Conservation (phyloP, 1,140 invertebrate genomes). For the Ditylenchus dipsaci region DNA sequence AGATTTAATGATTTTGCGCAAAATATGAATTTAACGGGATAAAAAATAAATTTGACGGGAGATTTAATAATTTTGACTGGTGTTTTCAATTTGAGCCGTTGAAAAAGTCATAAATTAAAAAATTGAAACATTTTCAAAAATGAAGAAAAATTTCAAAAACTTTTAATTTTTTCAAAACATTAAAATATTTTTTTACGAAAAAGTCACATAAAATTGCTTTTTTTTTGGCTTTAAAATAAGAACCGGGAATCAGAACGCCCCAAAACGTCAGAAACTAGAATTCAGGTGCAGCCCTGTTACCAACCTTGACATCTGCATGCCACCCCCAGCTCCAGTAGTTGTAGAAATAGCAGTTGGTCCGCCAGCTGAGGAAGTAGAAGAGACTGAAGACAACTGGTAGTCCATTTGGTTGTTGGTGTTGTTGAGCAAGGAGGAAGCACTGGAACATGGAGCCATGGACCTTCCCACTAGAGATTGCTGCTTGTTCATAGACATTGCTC, state of each 20-base stretch:
- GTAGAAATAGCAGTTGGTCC: not conserved
- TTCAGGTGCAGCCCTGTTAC: no score
- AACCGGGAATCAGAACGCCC: no score
- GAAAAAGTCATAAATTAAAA: no score
- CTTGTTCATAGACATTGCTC: not conserved
- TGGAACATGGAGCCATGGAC: not conserved
- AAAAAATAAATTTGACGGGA: no score
- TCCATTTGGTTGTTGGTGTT: not conserved
- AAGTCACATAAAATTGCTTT: not conserved
- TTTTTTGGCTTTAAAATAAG: no score
- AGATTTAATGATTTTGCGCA: no score
- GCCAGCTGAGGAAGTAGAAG: constrained; percentile 1
- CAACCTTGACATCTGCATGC: not conserved
- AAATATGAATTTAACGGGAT: no score
- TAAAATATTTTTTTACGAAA: not conserved
- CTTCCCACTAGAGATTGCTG: not conserved
- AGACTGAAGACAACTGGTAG: constrained; percentile 9
- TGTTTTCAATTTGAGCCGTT: no score
- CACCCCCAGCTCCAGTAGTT: not conserved
- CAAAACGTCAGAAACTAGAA: no score
- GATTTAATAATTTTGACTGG: no score
- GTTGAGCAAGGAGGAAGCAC: not conserved
- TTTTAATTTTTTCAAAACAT: not conserved
- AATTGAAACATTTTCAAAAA: no score
- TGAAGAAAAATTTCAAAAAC: no score